phyloP scores from a whole-genome alignment of 2,888 invertebrate genomes.

The Luperina nickerlii region DNA sequence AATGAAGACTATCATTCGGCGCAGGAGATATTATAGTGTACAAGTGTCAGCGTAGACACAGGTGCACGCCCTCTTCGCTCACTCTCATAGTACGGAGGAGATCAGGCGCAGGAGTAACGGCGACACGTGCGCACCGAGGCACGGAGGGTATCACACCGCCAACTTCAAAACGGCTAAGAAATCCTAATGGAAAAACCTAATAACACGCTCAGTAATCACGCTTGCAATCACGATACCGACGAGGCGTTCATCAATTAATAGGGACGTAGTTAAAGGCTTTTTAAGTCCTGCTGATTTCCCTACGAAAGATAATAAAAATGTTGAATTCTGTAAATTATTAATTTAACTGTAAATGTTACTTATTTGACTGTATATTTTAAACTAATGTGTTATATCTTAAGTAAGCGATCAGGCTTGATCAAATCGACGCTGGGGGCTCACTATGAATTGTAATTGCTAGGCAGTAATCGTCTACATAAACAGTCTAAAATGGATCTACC shows the following conservation, averaged over 20 bases:
- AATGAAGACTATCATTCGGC: no score
- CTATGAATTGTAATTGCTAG: background rate
- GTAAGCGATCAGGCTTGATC: conserved; percentile 49
- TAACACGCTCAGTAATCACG: no score
- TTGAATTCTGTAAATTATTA: conserved; percentile 12
- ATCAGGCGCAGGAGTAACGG: no score
- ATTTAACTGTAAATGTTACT: conserved; percentile 32
- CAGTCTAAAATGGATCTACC: background rate
- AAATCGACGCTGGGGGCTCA: conserved; percentile 21
- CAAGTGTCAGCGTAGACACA: no score
- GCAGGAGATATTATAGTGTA: no score
- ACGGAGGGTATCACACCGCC: no score
- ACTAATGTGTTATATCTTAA: conserved; percentile 24
- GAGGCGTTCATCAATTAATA: background rate
- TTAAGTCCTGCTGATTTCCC: background rate
- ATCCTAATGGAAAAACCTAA: no score
- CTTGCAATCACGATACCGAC: no score
- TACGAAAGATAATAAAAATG: background rate
- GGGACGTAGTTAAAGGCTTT: background rate
- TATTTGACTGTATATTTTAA: conserved; percentile 26
- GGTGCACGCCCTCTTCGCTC: no score
- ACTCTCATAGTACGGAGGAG: no score
- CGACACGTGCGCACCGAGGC: no score
- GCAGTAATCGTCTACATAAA: background rate
- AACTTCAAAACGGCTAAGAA: no score